Base-by-base conservation (phyloP, 2,797 vertebrate genomes). In the Tachyglossus aculeatus region DNA sequence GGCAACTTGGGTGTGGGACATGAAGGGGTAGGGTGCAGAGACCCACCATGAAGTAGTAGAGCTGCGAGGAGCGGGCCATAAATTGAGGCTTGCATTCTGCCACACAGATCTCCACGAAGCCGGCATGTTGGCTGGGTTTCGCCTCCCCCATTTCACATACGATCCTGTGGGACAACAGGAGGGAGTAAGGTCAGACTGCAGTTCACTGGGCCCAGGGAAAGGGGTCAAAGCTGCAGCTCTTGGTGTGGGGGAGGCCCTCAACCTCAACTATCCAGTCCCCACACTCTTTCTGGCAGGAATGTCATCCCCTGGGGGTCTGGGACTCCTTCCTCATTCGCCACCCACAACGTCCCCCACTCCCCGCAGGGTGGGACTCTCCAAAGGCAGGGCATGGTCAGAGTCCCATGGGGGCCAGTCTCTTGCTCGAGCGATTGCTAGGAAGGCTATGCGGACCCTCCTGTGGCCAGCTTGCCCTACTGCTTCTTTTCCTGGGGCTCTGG, bases 1-100 rank as follows among this genome's bases (percentile, higher is more conserved):
- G 19, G 11, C 1, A 6, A 57, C 6, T 16, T 3, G 18, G 9
- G 18, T 19, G 14, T 12, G 1, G 13, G 14, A 19, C 11, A 10
- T 27, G 14, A 22, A 0, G 37, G 24, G 7, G 7, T 5, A 1
- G 25, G 38, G 37, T 5, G 3, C 0, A 9, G 6, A 2, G 44
- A 91, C 97, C 96, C 88, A 99, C 98, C 96, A 98, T 97, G 88
- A 99, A 99, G 79, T 97, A 98, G 83, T 99, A 99, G 66, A 96
- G 96, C 85, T 97, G 96, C 3, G 96, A 95, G 25, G 96, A 97
- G 53, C 93, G 95, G 69, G 97, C 97, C 94, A 94, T 96, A 87
- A 97, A 99, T 68, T 98, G 95, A 0, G 94, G 91, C 64, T 88
- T 93, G 85, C 98, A 99, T 58, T 96, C 95, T 0, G 90, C 82